Base-by-base conservation (phyloP, 2,113 vertebrate genomes). In the Cheirogaleus medius region DNA sequence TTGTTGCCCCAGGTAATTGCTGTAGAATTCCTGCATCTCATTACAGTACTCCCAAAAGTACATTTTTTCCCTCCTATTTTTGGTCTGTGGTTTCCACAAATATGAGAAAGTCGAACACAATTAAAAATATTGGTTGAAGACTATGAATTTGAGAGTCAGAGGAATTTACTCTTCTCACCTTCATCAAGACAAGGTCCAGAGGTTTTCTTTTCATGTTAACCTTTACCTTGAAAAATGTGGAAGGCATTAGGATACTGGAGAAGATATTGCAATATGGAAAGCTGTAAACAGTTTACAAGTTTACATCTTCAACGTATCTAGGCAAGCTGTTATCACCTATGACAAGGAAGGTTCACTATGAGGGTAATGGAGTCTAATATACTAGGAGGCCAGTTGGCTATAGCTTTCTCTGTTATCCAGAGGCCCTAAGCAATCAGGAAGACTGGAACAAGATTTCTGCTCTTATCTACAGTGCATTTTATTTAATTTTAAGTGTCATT, bases 401-500 rank as follows among this genome's bases (percentile, higher is more conserved):
- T 42, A 68, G 6, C 34, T 47, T 42, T 71, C 21, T 63, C 39
- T 89, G 29, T 23, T 71, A 39, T 1, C 44, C 8, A 17, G 17
- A 63, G 25, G 17, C n/a, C 21, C 12, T 29, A 81, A 85, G 21
- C 34, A 58, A 42, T 42, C 44, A 56, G 29, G 29, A 76, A 71
- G 44, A 34, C 27, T 32, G 11, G 29, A 91, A 42, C 4, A 44
- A 71, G 21, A 93, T 69, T 76, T 84, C 84, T 86, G 3, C 71
- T 47, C 1, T 87, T 10, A 64, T 9, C 39, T 66, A 15, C 9
- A 54, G 37, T 66, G 11, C 10, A 71, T 54, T 92, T 82, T 32
- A 68, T 25, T 86, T 74, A 25, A 74, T 77, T 92, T 96, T 95
- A 87, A 86, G 42, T 90, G 37, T 52, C 23, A 64, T 56, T 66